Conservation (phyloP, 2,113 vertebrate genomes). For the Pollachius pollachius region DNA sequence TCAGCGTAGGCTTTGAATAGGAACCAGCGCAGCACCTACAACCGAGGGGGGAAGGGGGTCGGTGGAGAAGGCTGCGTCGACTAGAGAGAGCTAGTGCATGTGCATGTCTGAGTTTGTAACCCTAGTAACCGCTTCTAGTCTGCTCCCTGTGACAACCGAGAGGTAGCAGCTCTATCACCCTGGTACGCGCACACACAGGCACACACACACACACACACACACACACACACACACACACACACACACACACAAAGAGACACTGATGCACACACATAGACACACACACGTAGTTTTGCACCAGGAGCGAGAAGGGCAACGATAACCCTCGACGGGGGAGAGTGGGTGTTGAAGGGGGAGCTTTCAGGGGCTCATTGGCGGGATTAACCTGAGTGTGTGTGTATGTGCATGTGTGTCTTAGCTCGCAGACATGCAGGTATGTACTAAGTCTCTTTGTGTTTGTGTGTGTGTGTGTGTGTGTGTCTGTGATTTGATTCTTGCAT, state of each 20-base stretch:
- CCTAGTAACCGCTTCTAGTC: constrained; percentile 30
- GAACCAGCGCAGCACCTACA: constrained; percentile 11
- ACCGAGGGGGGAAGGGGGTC: not conserved
- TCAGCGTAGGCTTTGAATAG: not conserved
- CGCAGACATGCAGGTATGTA: constrained; percentile 61
- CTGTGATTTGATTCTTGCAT: constrained; percentile 38
- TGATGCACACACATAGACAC: no score
- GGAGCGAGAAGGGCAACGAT: constrained; percentile 31
- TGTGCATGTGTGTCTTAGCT: constrained; percentile 43
- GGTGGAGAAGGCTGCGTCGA: not conserved
- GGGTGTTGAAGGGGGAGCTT: constrained; percentile 46
- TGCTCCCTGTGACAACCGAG: constrained; percentile 48
- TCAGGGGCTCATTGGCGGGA: constrained; percentile 51
- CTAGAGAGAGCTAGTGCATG: not conserved
- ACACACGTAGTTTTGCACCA: no score
- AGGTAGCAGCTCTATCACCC: constrained; percentile 54
- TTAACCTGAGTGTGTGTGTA: constrained; percentile 24
- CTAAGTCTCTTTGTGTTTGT: constrained; percentile 44
- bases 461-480: constrained; percentile 29
- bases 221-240: no score
- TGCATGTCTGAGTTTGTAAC: constrained; percentile 25
- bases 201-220: no score
- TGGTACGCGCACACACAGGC: constrained; percentile 43
- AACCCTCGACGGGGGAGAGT: constrained; percentile 37
- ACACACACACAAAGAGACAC: no score